phyloP scores from a whole-genome alignment of 2,797 vertebrate species.

The Chlorospingus flavigularis region DNA sequence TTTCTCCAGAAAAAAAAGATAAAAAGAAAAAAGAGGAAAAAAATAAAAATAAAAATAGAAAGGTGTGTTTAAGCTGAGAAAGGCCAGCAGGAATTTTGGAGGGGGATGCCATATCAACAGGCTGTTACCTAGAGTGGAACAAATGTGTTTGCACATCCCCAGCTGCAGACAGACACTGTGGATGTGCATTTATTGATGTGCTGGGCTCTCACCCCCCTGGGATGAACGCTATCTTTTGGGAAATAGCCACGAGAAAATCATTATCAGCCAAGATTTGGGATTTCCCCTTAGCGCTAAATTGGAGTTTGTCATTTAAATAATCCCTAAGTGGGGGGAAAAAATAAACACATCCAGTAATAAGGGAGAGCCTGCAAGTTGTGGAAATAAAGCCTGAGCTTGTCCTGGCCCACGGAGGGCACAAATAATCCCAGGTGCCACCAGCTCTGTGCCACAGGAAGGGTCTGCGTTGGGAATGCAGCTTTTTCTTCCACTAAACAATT shows the following conservation, averaged over 20 bases:
- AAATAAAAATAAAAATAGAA: not conserved
- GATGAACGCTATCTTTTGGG: not conserved
- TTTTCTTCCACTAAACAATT: not conserved
- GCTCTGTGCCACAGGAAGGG: fast-evolving
- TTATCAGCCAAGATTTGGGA: not conserved
- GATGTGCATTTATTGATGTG: fast-evolving
- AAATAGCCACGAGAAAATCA: not conserved
- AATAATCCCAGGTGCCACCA: fast-evolving
- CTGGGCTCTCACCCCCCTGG: not conserved
- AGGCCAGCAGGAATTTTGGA: not conserved
- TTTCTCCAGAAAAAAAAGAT: not conserved
- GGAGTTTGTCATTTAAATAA: not conserved
- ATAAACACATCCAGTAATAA: not conserved
- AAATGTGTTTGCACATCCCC: not conserved
- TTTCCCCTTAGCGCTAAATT: not conserved
- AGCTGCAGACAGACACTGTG: not conserved
- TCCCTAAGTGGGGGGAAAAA: not conserved
- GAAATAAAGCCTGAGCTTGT: not conserved
- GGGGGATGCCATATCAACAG: slow-evolving; percentile 41
- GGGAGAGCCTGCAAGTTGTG: not conserved
- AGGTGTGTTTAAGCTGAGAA: not conserved
- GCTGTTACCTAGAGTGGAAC: slow-evolving; percentile 6
- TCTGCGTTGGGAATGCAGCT: fast-evolving
- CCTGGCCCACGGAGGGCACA: not conserved
- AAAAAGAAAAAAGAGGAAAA: not conserved